Conservation (phyloP, 2,113 vertebrate species). For the Sturnus vulgaris region DNA sequence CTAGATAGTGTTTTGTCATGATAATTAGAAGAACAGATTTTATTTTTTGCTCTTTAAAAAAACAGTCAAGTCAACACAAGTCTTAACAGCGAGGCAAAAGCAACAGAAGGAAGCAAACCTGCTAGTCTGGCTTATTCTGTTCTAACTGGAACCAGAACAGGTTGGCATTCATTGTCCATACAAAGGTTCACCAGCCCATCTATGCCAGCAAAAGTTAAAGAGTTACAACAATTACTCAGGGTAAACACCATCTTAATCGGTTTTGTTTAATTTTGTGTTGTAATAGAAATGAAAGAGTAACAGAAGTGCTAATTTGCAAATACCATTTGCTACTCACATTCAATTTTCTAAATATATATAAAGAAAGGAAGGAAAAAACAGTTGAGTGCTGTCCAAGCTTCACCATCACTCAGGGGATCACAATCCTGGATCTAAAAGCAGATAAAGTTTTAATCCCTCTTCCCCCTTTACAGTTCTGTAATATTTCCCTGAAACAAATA, state of each 20-base stretch:
- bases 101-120: constrained; percentile 26
- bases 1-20: neutral
- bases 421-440: neutral
- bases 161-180: neutral
- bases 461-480: neutral
- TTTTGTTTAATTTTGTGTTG: neutral
- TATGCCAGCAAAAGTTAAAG: neutral
- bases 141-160: constrained; percentile 20
- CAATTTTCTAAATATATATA: neutral
- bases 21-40: neutral
- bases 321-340: neutral
- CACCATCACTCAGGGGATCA: neutral
- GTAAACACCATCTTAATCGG: neutral
- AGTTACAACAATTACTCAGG: neutral
- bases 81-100: neutral
- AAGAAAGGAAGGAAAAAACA: neutral
- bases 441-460: neutral
- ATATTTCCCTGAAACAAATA: neutral
- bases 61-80: constrained; percentile 19
- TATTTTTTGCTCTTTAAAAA: neutral
- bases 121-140: constrained; percentile 37
- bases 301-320: neutral
- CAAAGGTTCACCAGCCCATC: neutral
- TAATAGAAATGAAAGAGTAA: neutral
- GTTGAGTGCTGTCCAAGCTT: neutral